Evolutionary conservation across 2,888 invertebrate genomes (phyloP).

Genomic region (Chrysodeixis includens): DNA sequence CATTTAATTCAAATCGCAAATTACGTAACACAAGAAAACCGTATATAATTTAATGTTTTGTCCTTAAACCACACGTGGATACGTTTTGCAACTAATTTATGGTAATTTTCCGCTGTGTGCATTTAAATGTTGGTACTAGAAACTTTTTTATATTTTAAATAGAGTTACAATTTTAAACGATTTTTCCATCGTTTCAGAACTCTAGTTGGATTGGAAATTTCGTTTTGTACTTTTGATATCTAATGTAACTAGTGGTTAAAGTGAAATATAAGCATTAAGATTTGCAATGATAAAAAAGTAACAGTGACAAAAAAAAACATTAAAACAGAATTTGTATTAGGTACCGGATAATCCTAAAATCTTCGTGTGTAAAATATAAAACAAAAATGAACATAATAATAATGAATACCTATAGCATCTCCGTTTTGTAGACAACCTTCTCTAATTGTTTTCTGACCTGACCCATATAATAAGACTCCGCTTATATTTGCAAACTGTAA

Average conservation of each 20-base stretch:
- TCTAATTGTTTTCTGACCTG: neutral
- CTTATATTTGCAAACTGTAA: neutral
- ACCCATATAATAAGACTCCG: neutral
- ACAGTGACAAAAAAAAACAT: too few relatives aligned
- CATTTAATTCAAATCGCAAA: constrained; percentile 28
- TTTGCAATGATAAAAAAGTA: too few relatives aligned
- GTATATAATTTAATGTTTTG: constrained; percentile 21
- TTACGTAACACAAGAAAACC: constrained; percentile 11
- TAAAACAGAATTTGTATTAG: too few relatives aligned
- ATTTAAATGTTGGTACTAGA: neutral
- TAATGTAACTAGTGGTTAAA: too few relatives aligned
- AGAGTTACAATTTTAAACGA: neutral
- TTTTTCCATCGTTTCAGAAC: neutral
- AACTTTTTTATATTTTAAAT: neutral
- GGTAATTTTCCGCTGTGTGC: constrained; percentile 10
- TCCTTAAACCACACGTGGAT: neutral
- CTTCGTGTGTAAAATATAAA: too few relatives aligned
- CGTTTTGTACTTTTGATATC: too few relatives aligned
- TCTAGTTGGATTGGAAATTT: too few relatives aligned
- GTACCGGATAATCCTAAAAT: too few relatives aligned
- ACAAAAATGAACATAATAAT: neutral
- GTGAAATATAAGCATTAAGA: too few relatives aligned
- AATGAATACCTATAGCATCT: neutral
- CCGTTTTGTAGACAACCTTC: constrained; percentile 1
- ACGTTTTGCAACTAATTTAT: constrained; percentile 9